Evolutionary conservation across 2,797 vertebrate genomes (phyloP), one percentile per base, ranked within the genome.

Genomic region (Macroramphosus scolopax): DNA sequence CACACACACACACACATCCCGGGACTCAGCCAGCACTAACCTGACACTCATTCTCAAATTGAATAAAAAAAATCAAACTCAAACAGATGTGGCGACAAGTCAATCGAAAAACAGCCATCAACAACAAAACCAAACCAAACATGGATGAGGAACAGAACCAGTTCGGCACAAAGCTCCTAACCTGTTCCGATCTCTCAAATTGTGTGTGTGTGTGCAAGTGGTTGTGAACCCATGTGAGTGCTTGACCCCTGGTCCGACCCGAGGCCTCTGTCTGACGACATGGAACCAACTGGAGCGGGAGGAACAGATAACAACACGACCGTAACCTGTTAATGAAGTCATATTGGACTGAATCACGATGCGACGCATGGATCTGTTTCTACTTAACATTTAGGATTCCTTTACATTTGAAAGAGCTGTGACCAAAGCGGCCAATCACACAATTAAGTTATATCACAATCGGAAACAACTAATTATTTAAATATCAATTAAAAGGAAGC

Each of bases 141-240:
- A 78, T 68, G 57, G 50, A 76, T 75, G 62, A 62, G 55, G 55
- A 68, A 58, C 31, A 55, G 17, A 73, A 62, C 12, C 41, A 46
- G 26, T 52, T 68, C 26, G 33, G 31, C 11, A 1, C 15, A 57
- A 18, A n/a, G n/a, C 26, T 42, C 50, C 44, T 9, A 15, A 14
- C 29, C 11, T 60, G 51, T 35, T 50, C 48, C 44, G 40, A 34
- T 55, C 37, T 50, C 15, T 59, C 8, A 28, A 4, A 40, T 9
- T 44, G 24, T 39, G 10, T 60, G 24, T 26, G 34, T 52, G 6
- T 34, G 30, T 24, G 31, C 3, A 4, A 3, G 26, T 56, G 34
- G 9, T 41, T 20, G 31, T 43, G 26, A 59, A 44, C 12, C 34
- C 1, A 12, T 31, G 30, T 26, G 28, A 59, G 45, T 11, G n/a